Percentiles rank a stretch among this genome's conserved stretches.
These are phyloP conservation scores for Tenthredo scrophulariae DNA, from an alignment of 2,888 invertebrate species.

Conservation along the genomic window DNA sequence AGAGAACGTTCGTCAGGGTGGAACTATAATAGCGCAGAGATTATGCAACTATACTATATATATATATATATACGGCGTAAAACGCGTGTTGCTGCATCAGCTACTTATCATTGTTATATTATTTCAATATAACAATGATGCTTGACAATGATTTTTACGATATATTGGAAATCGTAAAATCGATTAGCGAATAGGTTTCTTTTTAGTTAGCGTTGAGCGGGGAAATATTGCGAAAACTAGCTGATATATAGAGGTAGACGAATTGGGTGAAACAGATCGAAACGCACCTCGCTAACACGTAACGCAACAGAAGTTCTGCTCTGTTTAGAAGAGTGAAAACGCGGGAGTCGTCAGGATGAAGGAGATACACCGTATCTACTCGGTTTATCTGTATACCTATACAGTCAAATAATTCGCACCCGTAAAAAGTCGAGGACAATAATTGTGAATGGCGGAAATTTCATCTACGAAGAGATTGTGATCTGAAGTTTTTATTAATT, in stretches of 20 bases:
- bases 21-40: not conserved
- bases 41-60: conserved; percentile 38
- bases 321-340: conserved; percentile 46
- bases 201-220: not conserved
- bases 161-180: not conserved
- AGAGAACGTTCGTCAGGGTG: conserved; percentile 42
- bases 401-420: not conserved
- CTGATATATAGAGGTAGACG: conserved; percentile 10
- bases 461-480: not conserved
- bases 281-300: not conserved
- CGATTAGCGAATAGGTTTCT: conserved; percentile 1
- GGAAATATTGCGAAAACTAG: not conserved
- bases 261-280: conserved; percentile 39
- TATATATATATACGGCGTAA: not conserved
- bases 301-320: conserved; percentile 43
- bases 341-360: not conserved
- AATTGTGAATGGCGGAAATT: not conserved
- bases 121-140: not conserved
- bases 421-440: not conserved
- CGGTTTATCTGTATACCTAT: not conserved
- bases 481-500: not conserved
- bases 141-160: not conserved
- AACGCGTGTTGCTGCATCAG: conserved; percentile 15
- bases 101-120: not conserved
- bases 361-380: not conserved